Evolutionary conservation across 37 sponge, comb jelly and placozoan species (phyloP).

Genomic region (Haliclona indistincta): DNA sequence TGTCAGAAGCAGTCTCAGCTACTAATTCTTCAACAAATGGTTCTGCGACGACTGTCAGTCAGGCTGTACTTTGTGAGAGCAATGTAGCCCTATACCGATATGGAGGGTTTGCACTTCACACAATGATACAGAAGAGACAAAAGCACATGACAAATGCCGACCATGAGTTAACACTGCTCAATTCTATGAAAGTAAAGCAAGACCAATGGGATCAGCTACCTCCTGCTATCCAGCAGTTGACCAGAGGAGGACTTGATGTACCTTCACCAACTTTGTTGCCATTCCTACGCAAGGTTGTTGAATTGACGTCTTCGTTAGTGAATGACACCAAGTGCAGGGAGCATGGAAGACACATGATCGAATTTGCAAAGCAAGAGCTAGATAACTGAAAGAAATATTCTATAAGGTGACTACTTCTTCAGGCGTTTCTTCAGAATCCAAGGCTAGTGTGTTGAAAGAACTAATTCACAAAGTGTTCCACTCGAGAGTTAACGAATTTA

Average conservation of each 20-base stretch:
- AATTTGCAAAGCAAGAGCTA: neutral
- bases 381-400: neutral
- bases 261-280: neutral
- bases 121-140: conserved; percentile 9
- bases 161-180: neutral
- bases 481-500: conserved; percentile 17
- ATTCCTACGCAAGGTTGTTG: neutral
- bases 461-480: conserved; percentile 7
- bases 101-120: neutral
- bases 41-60: too few relatives aligned
- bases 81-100: neutral
- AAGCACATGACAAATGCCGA: neutral
- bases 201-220: neutral
- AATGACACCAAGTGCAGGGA: neutral
- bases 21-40: neutral
- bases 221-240: neutral
- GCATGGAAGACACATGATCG: neutral
- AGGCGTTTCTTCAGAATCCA: neutral
- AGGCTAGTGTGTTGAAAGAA: neutral
- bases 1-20: neutral
- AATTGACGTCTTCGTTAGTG: neutral
- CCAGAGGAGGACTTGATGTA: neutral
- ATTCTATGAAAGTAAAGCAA: neutral
- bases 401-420: neutral
- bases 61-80: too few relatives aligned